Conservation (phyloP, 2,113 vertebrate species). For the Empidonax alnorum region DNA sequence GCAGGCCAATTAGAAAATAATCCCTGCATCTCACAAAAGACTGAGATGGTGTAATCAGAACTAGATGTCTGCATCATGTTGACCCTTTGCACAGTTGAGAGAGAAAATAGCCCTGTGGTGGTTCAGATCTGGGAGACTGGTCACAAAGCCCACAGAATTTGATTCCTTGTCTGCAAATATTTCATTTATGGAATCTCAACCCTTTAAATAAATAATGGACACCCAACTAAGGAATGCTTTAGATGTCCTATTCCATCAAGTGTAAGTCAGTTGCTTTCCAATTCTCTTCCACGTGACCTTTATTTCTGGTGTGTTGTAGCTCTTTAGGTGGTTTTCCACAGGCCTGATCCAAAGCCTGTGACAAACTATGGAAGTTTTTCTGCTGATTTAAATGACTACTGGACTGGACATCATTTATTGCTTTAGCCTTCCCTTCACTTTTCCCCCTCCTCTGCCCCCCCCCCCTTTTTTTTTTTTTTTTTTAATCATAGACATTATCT, state of each 20-base stretch:
- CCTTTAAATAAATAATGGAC: background rate
- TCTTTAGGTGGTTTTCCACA: background rate
- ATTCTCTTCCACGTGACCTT: background rate
- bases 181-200: background rate
- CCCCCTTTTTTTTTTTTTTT: background rate
- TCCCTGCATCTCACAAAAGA: background rate
- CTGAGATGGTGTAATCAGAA: background rate
- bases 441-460: accelerated
- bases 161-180: background rate
- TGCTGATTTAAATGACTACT: background rate
- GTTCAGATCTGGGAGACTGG: background rate
- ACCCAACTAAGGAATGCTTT: background rate
- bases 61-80: background rate
- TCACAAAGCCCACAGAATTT: background rate
- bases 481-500: background rate
- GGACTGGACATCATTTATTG: background rate
- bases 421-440: background rate
- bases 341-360: background rate
- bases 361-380: background rate
- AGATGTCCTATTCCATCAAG: background rate
- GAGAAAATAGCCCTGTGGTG: background rate
- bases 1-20: background rate
- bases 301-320: background rate
- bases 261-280: background rate
- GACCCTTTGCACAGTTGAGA: background rate